Evolutionary conservation across 2,113 vertebrate species (phyloP).

Genomic region (Oreochromis tanganicae): DNA sequence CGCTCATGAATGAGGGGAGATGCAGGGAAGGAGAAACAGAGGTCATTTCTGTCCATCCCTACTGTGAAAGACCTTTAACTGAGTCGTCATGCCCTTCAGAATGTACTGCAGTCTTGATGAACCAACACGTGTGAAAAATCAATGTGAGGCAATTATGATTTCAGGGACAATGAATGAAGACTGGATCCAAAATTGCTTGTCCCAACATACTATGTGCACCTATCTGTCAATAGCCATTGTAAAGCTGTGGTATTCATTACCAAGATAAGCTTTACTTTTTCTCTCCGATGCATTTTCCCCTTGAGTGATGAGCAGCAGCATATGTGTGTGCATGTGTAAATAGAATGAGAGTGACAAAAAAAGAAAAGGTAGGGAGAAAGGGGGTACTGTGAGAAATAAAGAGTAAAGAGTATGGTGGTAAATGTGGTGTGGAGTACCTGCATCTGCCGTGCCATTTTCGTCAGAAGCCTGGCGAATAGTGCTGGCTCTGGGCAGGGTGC

Average conservation of each 20-base stretch:
- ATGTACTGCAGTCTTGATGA: conserved; percentile 4
- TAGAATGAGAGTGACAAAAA: conserved; percentile 26
- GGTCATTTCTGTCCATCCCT: conserved; percentile 21
- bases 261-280: conserved; percentile 64
- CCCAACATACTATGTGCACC: conserved; percentile 47
- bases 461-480: conserved; percentile 83
- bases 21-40: conserved; percentile 19
- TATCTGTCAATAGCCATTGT: conserved; percentile 65
- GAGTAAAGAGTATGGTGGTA: conserved; percentile 1
- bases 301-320: conserved; percentile 43
- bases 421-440: conserved; percentile 70
- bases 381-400: not conserved
- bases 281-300: conserved; percentile 51
- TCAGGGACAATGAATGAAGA: conserved; percentile 63
- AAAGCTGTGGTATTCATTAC: conserved; percentile 64
- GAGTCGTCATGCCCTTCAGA: conserved; percentile 49
- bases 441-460: conserved; percentile 71
- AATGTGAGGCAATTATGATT: conserved; percentile 68
- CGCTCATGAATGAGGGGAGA: not conserved
- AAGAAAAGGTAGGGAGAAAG: not conserved
- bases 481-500: conserved; percentile 81
- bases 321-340: not conserved
- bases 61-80: conserved; percentile 30
- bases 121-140: conserved; percentile 54
- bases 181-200: conserved; percentile 55